Conservation (phyloP, 2,797 vertebrate species). For the Phoxinus dragarum region DNA sequence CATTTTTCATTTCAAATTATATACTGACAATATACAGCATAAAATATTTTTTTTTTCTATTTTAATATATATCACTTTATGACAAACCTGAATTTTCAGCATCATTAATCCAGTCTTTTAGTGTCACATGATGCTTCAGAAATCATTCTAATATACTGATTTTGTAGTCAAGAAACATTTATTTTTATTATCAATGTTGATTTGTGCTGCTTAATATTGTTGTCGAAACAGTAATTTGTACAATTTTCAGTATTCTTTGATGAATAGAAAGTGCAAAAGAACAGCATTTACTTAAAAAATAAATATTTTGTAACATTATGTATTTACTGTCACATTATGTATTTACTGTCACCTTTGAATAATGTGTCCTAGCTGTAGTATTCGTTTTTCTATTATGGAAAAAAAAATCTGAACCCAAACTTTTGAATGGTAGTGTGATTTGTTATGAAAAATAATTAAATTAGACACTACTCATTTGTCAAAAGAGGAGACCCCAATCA, state of each 20-base stretch:
- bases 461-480: not conserved
- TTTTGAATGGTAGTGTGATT: not conserved
- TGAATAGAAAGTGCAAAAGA: not conserved
- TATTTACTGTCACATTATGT: too few relatives aligned
- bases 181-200: not conserved
- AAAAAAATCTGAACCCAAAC: not conserved
- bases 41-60: not conserved
- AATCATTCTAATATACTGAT: not conserved
- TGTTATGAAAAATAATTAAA: not conserved
- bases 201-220: not conserved
- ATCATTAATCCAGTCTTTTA: not conserved
- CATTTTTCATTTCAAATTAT: not conserved
- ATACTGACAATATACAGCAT: not conserved
- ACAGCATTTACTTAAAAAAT: not conserved
- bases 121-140: not conserved
- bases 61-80: not conserved
- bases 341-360: not conserved
- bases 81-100: not conserved
- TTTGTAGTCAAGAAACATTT: not conserved
- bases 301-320: too few relatives aligned
- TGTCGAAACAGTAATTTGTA: not conserved
- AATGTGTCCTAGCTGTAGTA: not conserved
- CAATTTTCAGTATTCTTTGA: not conserved
- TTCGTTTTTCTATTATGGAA: not conserved
- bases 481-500: not conserved